Conservation (phyloP, 92 coral and sea anemone genomes). For the Ricordea florida region DNA sequence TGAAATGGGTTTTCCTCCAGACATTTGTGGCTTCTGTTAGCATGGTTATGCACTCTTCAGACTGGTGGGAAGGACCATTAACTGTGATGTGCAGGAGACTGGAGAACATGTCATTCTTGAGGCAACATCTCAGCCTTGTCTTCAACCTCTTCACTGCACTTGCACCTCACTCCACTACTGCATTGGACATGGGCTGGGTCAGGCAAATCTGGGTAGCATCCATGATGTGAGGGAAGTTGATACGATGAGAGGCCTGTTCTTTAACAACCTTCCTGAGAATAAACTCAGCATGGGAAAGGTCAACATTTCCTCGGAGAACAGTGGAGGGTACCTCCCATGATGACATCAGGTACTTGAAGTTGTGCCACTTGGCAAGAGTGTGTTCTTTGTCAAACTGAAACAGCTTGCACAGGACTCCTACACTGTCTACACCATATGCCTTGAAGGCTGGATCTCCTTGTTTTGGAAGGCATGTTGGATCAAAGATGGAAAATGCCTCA, state of each 20-base stretch:
- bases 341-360: conserved; percentile 3
- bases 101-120: conserved; percentile 21
- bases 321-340: too few relatives aligned
- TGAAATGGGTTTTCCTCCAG: too few relatives aligned
- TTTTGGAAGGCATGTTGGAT: background rate
- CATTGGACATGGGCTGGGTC: too few relatives aligned
- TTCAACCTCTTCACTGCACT: conserved; percentile 8
- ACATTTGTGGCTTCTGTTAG: too few relatives aligned
- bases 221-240: background rate
- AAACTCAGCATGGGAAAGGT: conserved; percentile 4
- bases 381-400: background rate
- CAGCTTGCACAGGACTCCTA: background rate
- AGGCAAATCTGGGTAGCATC: too few relatives aligned
- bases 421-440: background rate
- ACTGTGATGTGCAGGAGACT: conserved; percentile 10
- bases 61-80: conserved; percentile 25
- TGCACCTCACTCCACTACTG: too few relatives aligned
- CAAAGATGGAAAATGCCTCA: too few relatives aligned
- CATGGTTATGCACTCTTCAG: too few relatives aligned
- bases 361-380: conserved; percentile 19
- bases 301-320: background rate
- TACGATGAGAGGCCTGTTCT: background rate
- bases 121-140: background rate
- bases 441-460: conserved; percentile 1
- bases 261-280: background rate